Conservation (phyloP, 37 sponge, comb jelly and placozoan species). For the Sycon ciliatum region DNA sequence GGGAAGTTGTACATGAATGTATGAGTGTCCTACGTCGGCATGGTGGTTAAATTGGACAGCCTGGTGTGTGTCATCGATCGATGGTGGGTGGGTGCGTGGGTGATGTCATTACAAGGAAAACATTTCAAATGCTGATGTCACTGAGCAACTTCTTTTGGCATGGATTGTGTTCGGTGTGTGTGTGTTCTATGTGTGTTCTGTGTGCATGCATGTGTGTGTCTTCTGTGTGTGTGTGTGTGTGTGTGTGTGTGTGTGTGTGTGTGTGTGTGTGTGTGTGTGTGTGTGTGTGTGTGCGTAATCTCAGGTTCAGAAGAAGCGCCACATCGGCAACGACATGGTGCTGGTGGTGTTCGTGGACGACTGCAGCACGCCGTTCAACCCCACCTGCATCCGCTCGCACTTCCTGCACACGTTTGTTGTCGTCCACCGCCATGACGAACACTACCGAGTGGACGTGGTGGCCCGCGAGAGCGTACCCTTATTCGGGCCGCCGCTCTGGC, state of each 20-base stretch:
- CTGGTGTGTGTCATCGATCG: too few relatives aligned
- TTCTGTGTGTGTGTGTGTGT: too few relatives aligned
- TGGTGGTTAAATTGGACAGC: too few relatives aligned
- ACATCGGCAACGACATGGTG: slow-evolving; percentile 92
- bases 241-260: neutral
- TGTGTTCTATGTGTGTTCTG: too few relatives aligned
- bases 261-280: neutral
- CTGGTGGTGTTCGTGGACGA: slow-evolving; percentile 87
- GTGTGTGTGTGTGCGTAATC: neutral
- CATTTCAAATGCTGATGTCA: too few relatives aligned
- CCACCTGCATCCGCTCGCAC: slow-evolving; percentile 78
- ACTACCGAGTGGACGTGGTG: neutral
- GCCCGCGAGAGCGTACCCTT: slow-evolving; percentile 44
- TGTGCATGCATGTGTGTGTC: too few relatives aligned
- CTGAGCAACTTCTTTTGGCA: too few relatives aligned
- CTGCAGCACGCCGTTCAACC: slow-evolving; percentile 67
- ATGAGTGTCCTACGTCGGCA: too few relatives aligned
- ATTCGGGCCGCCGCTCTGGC: slow-evolving; percentile 43
- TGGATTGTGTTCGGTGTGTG: neutral
- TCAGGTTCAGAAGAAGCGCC: slow-evolving; percentile 83
- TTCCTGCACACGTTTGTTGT: slow-evolving; percentile 89
- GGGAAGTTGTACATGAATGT: too few relatives aligned
- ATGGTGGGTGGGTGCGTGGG: too few relatives aligned
- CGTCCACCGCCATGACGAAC: slow-evolving; percentile 40
- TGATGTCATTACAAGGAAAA: too few relatives aligned